Evolutionary conservation across 2,797 vertebrate genomes (phyloP), one percentile per base, ranked within the genome.

Genomic region (Hydrocynus forskahlii): DNA sequence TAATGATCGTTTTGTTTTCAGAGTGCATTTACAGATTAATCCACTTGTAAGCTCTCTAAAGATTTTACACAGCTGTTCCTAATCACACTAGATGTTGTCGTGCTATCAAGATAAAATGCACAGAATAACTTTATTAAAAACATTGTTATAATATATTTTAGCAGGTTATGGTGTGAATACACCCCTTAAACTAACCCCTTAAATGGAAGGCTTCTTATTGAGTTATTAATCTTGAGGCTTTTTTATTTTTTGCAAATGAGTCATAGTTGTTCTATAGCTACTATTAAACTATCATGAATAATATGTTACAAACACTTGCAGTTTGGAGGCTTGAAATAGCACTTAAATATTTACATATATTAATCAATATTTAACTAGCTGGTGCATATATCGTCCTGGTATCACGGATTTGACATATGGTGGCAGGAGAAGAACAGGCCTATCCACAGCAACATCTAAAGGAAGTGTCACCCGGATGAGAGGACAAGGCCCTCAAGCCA

Each of bases 401-500:
- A 75, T 69, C 45, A 55, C 23, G 69, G 23, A 73, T 79, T 29
- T 75, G 57, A 35, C 70, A 71, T 52, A 60, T 25, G 50, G n/a
- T 5, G 5, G 35, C 19, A 59, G 43, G 35, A 69, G 68, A 77
- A 63, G 72, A 54, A n/a, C 73, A 76, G 21, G 57, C 48, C 43
- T 81, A 72, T 85, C 91, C 87, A 85, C 79, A 89, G 91, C 91
- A 92, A 92, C 92, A 94, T 94, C 92, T 92, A 89, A 86, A 89
- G 91, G 88, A 88, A 92, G 90, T 92, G 91, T 92, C 90, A 92
- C 92, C 89, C 69, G 80, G 79, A 81, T 57, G 84, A 94, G 90
- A 94, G 94, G 93, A 93, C 92, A 90, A 92, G 91, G 92, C 91
- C 92, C 94, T 94, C 62, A 19, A 86, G 86, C 81, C 83, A 86